Base-by-base conservation (phyloP, 2,888 invertebrate genomes). In the Trisateles emortualis region DNA sequence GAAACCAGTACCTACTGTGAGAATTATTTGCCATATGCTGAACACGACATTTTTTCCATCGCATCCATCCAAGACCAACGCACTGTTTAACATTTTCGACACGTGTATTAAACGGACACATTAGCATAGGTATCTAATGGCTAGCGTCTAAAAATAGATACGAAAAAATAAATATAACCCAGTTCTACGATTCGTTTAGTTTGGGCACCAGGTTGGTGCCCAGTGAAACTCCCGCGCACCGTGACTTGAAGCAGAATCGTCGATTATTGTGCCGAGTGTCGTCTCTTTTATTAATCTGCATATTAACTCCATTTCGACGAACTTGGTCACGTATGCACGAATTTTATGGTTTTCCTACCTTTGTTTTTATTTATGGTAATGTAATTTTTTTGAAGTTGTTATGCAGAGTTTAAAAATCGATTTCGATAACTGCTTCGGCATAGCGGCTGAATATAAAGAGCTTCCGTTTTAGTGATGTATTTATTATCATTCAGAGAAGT, bases 201-300 rank as follows among this genome's bases (percentile, higher is more conserved):
- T 19, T 38, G 16, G 39, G 29, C 45, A 43, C 46, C 39, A 54
- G 44, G 19, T 49, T 44, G 32, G 40, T 48, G 35, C 48, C 6
- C 41, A 75, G 81, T 77, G 76, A 79, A 79, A 84, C 78, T 74
- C 79, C 83, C 52, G 63, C 79, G 78, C 86, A 78, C 62, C 88
- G 86, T 88, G 89, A 88, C 86, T 84, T 83, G 88, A 76, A 83
- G 78, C 60, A 83, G 78, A 90, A 90, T 90, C 62, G 82, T 73
- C 77, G 68, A 86, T 90, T 88, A 90, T 63, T 62, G 49, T 57
- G 42, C 11, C 48, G 39, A 42, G 48, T 57, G 40, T 52, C 73
- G 81, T 67, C 64, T 74, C 68, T 71, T 74, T 75, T 78, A 74
- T 84, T 83, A 85, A 87, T 88, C 81, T 87, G 79, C 81, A 83